Evolutionary conservation across 2,797 vertebrate species (phyloP).

Genomic region (Cygnus olor): DNA sequence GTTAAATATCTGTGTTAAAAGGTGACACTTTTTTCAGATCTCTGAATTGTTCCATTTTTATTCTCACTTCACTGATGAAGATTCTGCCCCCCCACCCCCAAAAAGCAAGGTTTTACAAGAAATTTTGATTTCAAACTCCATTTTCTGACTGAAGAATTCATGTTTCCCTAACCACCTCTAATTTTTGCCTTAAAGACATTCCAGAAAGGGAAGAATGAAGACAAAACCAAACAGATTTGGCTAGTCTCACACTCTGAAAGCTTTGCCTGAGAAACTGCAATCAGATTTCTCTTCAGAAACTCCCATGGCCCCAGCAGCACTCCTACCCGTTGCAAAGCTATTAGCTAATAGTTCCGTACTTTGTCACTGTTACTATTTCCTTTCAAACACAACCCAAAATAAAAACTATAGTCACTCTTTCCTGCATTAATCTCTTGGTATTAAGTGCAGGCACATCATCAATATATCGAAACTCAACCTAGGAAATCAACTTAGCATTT

Average conservation of each 20-base stretch:
- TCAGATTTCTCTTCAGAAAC: not conserved
- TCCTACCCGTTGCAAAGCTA: not conserved
- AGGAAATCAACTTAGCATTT: not conserved
- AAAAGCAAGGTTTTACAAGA: not conserved
- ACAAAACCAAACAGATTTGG: not conserved
- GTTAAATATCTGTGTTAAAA: not conserved
- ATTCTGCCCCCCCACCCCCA: not conserved
- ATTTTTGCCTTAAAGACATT: not conserved
- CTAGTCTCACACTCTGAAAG: not conserved
- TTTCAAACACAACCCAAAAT: not conserved
- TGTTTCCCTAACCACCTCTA: not conserved
- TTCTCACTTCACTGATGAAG: not conserved
- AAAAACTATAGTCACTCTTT: not conserved
- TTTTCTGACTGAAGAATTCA: not conserved
- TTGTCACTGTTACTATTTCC: not conserved
- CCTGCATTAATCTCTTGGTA: not conserved
- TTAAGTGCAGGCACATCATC: not conserved
- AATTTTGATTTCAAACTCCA: not conserved
- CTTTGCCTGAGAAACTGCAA: not conserved
- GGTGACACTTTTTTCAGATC: not conserved
- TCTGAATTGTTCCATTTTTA: not conserved
- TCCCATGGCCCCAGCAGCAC: not conserved
- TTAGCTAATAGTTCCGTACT: not conserved
- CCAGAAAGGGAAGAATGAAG: not conserved
- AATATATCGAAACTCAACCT: not conserved